phyloP scores from a whole-genome alignment of 2,797 vertebrate species.

The Premnoplex brunnescens region DNA sequence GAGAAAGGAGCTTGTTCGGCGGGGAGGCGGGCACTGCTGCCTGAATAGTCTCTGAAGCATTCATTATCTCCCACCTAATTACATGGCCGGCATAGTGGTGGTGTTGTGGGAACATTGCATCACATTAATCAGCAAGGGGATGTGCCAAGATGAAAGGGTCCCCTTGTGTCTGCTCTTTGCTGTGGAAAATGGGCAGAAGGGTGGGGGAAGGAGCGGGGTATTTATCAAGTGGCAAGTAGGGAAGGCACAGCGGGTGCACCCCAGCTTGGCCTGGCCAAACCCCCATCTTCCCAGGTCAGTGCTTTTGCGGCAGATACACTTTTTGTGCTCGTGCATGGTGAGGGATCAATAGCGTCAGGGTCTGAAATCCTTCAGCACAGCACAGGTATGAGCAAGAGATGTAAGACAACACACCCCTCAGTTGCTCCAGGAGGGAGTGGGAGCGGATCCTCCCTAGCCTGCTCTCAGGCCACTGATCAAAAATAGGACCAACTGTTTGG shows the following conservation, averaged over 20 bases:
- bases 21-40: conserved; percentile 42
- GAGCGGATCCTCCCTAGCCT: neutral
- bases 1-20: conserved; percentile 56
- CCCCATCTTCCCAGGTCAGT: neutral
- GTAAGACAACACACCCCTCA: neutral
- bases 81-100: conserved; percentile 65
- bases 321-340: neutral
- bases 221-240: conserved; percentile 55
- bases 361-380: neutral
- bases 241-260: conserved; percentile 49
- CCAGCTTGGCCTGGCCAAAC: neutral
- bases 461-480: neutral
- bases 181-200: conserved; percentile 65
- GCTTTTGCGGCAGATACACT: neutral
- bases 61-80: conserved; percentile 67
- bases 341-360: neutral
- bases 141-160: conserved; percentile 70
- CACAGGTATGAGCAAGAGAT: neutral
- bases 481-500: neutral
- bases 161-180: conserved; percentile 70
- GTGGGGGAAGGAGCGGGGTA: conserved; percentile 1
- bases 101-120: conserved; percentile 66
- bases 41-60: conserved; percentile 62
- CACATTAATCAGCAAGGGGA: conserved; percentile 67
- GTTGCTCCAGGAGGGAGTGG: neutral